phyloP scores from a whole-genome alignment of 2,888 invertebrate species.

The Balanococcus diminutus region DNA sequence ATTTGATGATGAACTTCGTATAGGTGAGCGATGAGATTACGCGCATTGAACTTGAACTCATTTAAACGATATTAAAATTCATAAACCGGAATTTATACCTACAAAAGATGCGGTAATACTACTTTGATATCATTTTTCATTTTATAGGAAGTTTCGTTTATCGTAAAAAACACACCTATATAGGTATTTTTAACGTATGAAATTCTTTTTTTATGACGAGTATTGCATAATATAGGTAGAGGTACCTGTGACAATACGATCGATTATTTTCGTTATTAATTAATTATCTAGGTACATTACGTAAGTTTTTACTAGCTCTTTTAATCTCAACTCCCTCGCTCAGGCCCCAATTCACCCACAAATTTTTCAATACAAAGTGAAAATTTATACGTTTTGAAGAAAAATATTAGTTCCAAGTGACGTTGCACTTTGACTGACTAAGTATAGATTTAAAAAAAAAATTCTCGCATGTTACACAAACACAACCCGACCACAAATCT shows the following conservation, averaged over 20 bases:
- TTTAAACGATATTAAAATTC: neutral
- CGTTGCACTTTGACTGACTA: neutral
- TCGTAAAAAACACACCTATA: neutral
- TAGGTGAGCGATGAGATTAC: neutral
- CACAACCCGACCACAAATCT: neutral
- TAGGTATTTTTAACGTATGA: neutral
- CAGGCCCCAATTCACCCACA: neutral
- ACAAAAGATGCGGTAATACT: neutral
- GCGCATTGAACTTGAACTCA: slow-evolving; percentile 3
- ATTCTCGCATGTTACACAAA: neutral
- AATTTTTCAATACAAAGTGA: neutral
- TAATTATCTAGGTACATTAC: neutral
- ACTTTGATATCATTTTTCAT: neutral
- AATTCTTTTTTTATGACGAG: too few relatives aligned
- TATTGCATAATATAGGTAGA: too few relatives aligned
- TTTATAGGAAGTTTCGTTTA: neutral
- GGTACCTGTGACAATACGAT: neutral
- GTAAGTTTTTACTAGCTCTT: neutral
- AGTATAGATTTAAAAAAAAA: neutral
- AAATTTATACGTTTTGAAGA: neutral
- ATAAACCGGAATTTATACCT: neutral
- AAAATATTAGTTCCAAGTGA: neutral
- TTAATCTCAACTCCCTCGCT: neutral
- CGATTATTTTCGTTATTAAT: neutral
- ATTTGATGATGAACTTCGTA: neutral